Evolutionary conservation across 2,888 invertebrate species (phyloP).

Genomic region (Conus canariensis): DNA sequence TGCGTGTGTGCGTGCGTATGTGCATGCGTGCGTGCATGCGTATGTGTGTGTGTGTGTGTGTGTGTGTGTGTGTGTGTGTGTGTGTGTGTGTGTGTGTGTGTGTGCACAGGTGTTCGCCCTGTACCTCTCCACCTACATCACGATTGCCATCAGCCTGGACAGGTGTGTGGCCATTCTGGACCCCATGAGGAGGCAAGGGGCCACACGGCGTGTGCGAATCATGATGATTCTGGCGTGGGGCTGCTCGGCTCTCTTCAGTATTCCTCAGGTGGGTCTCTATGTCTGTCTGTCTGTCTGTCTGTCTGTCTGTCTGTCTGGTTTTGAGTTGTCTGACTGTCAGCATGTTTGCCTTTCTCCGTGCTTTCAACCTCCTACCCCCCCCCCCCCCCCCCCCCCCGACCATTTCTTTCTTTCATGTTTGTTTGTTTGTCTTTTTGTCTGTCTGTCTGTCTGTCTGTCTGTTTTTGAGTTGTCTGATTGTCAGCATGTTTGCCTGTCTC

Average conservation of each 20-base stretch:
- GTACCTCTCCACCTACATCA: slow-evolving; percentile 89
- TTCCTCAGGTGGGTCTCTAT: slow-evolving; percentile 86
- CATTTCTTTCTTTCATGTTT: not conserved
- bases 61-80: not conserved
- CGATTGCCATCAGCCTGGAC: slow-evolving; percentile 90
- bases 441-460: slow-evolving; percentile 35
- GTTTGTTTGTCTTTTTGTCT: not conserved
- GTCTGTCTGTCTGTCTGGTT: not conserved
- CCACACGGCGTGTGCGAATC: slow-evolving; percentile 83
- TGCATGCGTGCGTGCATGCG: not conserved
- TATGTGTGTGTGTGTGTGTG: no score
- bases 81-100: not conserved
- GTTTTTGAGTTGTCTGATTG: no score
- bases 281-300: not conserved
- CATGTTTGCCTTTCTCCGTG: not conserved
- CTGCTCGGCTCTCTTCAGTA: slow-evolving; percentile 86
- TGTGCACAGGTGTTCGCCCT: slow-evolving; percentile 84
- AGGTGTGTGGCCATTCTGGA: slow-evolving; percentile 88
- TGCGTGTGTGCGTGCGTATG: not conserved
- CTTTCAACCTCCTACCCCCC: not conserved
- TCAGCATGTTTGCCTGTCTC: no score
- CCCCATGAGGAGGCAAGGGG: slow-evolving; percentile 82
- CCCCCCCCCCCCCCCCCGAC: not conserved
- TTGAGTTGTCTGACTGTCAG: not conserved
- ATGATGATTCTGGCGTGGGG: slow-evolving; percentile 86